Evolutionary conservation across 2,888 invertebrate species (phyloP), one percentile per base, ranked within the genome.

Genomic region (Erebia aethiops): DNA sequence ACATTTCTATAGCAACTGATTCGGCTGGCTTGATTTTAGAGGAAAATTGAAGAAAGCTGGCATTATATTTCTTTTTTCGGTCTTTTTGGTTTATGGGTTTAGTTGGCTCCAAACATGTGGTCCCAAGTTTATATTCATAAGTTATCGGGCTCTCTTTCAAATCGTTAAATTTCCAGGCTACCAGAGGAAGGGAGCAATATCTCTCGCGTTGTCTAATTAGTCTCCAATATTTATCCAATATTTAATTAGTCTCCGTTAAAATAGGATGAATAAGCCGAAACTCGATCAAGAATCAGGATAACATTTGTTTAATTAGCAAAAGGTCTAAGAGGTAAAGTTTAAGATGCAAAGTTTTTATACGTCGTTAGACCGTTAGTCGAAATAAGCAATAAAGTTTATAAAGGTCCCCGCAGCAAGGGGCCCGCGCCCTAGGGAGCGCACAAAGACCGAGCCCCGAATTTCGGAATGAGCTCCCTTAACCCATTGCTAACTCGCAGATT

Each of bases 381-480:
- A 66, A 67, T 61, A 61, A 49, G 60, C 60, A 60, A 61, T 60
- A 61, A 67, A 51, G 63, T 51, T 21, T 63, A n/a, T 10, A 51
- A 62, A 67, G 57, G 26, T 67, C 16, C 58, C 58, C 58, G 61
- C 70, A 67, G 51, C 56, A 76, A 81, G 81, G 83, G 85, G 82
- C 80, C 76, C 80, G 75, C 77, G 76, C 77, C 80, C 80, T 81
- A 84, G 90, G 90, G 89, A 83, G 84, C 85, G 82, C 83, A 90
- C 91, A 89, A 90, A 87, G 87, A 84, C 77, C 77, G 81, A 77
- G 82, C 86, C 86, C 85, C 83, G 82, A 84, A 84, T 84, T 82
- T 82, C 79, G 86, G 85, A 86, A 87, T 86, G 85, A 84, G 84
- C 80, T 81, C 82, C 82, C 84, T 81, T 85, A 85, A 84, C 81